Evolutionary conservation across 2,797 vertebrate species (phyloP).

Genomic region (Aldrovandia affinis): DNA sequence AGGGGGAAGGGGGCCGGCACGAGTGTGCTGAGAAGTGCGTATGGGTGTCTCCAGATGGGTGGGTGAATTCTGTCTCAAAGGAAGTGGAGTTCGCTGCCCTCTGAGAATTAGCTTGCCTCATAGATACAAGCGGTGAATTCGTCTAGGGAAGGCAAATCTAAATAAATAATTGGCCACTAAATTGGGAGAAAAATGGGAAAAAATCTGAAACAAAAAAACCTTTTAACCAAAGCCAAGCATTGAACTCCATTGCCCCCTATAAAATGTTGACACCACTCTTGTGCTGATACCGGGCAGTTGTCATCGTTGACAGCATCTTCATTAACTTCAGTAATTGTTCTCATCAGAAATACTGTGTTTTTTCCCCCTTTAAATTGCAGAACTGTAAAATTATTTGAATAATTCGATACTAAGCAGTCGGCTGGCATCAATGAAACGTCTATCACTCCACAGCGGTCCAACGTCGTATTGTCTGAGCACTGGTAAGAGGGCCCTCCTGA

Average conservation of each 20-base stretch:
- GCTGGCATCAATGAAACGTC: conserved; percentile 63
- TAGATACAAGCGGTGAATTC: no score
- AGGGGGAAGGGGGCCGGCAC: no score
- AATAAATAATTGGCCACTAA: no score
- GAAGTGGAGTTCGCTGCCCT: no score
- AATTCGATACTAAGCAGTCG: conserved; percentile 27
- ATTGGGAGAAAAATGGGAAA: no score
- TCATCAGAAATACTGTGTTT: background rate
- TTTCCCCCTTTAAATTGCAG: conserved; percentile 6
- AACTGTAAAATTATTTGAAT: conserved; percentile 2
- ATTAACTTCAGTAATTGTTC: conserved; percentile 11
- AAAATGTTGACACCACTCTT: background rate
- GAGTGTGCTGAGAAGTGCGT: no score
- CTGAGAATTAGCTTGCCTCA: no score
- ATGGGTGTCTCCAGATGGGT: no score
- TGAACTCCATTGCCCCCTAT: background rate
- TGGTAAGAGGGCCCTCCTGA: conserved; percentile 84
- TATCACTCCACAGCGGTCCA: conserved; percentile 71
- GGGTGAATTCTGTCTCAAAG: no score
- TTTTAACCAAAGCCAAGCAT: background rate
- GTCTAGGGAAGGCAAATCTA: no score
- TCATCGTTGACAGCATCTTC: background rate
- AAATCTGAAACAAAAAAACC: no score
- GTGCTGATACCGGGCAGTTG: background rate
- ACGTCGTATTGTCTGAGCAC: conserved; percentile 83